Conservation (phyloP, 2,797 vertebrate species). For the Scolopax rusticola region DNA sequence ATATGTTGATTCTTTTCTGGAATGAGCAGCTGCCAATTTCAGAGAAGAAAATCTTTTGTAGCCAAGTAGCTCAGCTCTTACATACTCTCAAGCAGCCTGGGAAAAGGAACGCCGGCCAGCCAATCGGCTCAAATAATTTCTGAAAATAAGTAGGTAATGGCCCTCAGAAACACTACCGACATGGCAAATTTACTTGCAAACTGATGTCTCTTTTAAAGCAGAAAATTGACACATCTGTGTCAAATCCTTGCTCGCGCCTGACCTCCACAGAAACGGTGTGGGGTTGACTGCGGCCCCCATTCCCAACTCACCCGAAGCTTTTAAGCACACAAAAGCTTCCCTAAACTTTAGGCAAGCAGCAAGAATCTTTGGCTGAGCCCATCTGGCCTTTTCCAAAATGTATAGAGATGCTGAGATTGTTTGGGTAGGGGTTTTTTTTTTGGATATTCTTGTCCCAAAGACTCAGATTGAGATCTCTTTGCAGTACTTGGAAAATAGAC, state of each 20-base stretch:
- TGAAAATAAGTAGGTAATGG: neutral
- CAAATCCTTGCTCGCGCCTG: neutral
- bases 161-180: neutral
- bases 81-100: slow-evolving; percentile 35
- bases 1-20: slow-evolving; percentile 50
- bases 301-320: neutral
- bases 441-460: neutral
- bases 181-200: neutral
- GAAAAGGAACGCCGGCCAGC: slow-evolving; percentile 40
- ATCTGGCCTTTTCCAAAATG: neutral
- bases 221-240: neutral
- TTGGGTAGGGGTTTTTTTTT: neutral
- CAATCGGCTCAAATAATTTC: neutral
- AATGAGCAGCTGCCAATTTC: slow-evolving; percentile 58
- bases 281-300: neutral
- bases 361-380: neutral
- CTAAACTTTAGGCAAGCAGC: neutral
- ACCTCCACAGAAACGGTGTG: neutral
- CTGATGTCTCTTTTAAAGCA: neutral
- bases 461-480: neutral
- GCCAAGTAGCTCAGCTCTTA: slow-evolving; percentile 54
- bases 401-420: neutral
- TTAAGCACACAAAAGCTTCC: neutral
- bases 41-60: slow-evolving; percentile 51
- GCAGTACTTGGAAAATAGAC: neutral